A percentile compares a stretch with the other conserved stretches of the same genome.
Evolutionary conservation across 2,888 invertebrate species (phyloP).

Genomic region (Allolobophora icterica): DNA sequence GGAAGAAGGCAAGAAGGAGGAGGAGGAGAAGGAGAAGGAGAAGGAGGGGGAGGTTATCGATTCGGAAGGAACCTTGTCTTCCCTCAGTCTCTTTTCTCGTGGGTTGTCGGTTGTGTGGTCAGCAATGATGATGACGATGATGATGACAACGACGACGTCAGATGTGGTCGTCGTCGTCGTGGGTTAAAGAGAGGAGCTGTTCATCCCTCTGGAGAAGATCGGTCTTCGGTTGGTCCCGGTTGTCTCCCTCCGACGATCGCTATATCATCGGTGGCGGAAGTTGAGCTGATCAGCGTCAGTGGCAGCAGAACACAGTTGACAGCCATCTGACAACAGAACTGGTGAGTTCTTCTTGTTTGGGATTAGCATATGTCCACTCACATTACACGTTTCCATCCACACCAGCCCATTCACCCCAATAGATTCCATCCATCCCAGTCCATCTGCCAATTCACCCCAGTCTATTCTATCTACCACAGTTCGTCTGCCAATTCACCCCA

Average conservation of each 20-base stretch:
- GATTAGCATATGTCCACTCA: not conserved
- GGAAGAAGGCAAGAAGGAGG: too few species aligned
- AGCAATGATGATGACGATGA: not conserved
- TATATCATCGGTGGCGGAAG: not conserved
- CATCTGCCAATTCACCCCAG: not conserved
- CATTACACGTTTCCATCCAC: not conserved
- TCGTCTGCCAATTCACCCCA: not conserved
- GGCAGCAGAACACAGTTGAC: too few species aligned
- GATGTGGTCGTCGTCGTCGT: not conserved
- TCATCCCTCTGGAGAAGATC: not conserved
- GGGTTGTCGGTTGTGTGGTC: not conserved
- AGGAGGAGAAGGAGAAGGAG: too few species aligned
- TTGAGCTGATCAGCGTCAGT: not conserved
- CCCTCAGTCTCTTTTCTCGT: too few species aligned
- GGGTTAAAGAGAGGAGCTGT: not conserved
- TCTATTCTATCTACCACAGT: not conserved
- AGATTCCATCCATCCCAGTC: not conserved
- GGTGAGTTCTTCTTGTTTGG: not conserved
- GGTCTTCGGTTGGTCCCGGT: too few species aligned
- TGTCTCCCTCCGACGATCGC: not conserved
- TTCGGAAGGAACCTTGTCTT: too few species aligned
- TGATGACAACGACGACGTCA: not conserved
- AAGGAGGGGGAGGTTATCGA: too few species aligned
- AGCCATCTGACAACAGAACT: too few species aligned
- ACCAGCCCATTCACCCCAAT: not conserved